Evolutionary conservation across 2,113 vertebrate genomes (phyloP), one percentile per base, ranked within the genome.

Genomic region (Nycticorax nycticorax): DNA sequence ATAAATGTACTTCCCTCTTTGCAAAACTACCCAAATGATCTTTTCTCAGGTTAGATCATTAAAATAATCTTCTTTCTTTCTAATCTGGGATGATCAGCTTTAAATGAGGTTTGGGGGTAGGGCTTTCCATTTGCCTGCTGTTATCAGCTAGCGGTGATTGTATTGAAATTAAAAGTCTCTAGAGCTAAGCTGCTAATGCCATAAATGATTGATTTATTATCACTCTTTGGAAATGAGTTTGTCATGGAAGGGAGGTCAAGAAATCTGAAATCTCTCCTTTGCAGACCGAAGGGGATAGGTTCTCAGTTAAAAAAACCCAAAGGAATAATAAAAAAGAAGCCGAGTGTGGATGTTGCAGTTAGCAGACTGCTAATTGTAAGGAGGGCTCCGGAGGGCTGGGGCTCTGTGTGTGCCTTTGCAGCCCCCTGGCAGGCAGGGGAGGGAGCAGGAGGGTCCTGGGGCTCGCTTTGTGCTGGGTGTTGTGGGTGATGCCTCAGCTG

Each of bases 41-140:
- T 93, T 95, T 93, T 92, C 73, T 97, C 92, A 66, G 55, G 86
- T 96, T 93, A 87, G 80, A 92, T 91, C 45, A 72, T 74, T 94
- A 91, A 74, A 95, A 89, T 85, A 95, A 94, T 91, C 69, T 69
- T 90, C 88, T 91, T 96, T 89, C 22, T 92, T 95, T 92, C 64
- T 94, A 92, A 95, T 91, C 93, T 79, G 45, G 74, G 89, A 88
- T 90, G 78, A 83, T 92, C 59, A 81, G 55, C 14, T 95, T 84
- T 88, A 92, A 94, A 88, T 78, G 67, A 86, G 69, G 82, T 88
- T 94, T 86, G 71, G 24, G 89, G 50, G 20, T 79, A 79, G 75
- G 37, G 77, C 59, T 94, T 94, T 87, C 62, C 32, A 37, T 71
- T 96, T 93, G 72, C 78, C 75, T 83, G 41, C 57, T 94, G 47